Evolutionary conservation across 2,797 vertebrate species (phyloP).

Genomic region (Peromyscus aztecus): DNA sequence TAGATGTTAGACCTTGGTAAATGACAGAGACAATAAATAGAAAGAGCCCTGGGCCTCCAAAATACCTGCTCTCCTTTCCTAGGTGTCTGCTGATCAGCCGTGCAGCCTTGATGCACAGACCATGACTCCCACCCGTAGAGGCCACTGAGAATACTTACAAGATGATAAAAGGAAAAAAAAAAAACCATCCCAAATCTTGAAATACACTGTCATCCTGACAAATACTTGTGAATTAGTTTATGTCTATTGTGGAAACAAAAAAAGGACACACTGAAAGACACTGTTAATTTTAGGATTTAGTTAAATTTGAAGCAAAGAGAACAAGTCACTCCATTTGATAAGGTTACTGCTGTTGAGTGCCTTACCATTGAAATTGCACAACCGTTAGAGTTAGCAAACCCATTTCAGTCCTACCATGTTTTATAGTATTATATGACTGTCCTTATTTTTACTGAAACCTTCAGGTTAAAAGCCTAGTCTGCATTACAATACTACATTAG

Average conservation of each 20-base stretch:
- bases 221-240: constrained; percentile 36
- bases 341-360: constrained; percentile 18
- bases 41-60: not conserved
- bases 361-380: constrained; percentile 55
- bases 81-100: not conserved
- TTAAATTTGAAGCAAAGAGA: constrained; percentile 56
- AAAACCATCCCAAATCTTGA: not conserved
- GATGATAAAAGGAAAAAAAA: not conserved
- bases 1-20: not conserved
- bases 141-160: not conserved
- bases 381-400: not conserved
- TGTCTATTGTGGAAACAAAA: not conserved
- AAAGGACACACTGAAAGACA: not conserved
- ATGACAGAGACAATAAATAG: not conserved
- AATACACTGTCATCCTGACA: not conserved
- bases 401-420: not conserved
- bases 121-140: not conserved
- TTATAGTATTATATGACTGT: constrained; percentile 15
- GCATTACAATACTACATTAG: constrained; percentile 63
- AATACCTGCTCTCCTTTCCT: not conserved
- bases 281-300: not conserved
- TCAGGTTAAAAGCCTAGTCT: constrained; percentile 65
- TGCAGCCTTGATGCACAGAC: not conserved
- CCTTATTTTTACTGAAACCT: constrained; percentile 65
- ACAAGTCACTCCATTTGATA: not conserved